phyloP scores from a whole-genome alignment of 1,140 invertebrate genomes.

The Papilio dardanus region DNA sequence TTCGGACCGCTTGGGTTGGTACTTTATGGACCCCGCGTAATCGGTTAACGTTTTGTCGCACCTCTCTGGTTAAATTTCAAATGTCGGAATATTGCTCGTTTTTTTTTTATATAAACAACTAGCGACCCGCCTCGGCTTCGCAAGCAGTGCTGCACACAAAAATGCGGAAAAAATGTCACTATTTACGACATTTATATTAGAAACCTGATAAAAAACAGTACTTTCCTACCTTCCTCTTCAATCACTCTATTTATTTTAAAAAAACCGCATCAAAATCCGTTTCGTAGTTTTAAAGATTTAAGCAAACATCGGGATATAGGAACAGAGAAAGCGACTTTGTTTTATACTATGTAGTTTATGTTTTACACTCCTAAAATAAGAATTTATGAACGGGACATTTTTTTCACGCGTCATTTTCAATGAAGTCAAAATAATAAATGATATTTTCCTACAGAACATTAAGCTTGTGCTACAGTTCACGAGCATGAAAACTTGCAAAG shows the following conservation, averaged over 20 bases:
- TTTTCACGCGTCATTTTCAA: neutral
- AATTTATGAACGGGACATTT: slow-evolving; percentile 8
- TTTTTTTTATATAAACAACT: too few species aligned
- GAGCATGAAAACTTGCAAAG: slow-evolving; percentile 25
- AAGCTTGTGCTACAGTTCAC: slow-evolving; percentile 20
- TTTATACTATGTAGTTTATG: too few species aligned
- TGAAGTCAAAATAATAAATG: slow-evolving; percentile 21
- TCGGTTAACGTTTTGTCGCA: slow-evolving; percentile 5
- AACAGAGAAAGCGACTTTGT: too few species aligned
- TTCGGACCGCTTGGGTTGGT: slow-evolving; percentile 3
- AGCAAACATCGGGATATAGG: too few species aligned
- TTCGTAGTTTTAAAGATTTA: too few species aligned
- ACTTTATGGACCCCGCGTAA: slow-evolving; percentile 3
- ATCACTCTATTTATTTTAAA: too few species aligned
- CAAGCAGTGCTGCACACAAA: too few species aligned
- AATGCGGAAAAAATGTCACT: neutral
- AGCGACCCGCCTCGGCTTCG: too few species aligned
- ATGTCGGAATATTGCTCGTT: neutral
- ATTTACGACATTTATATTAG: too few species aligned
- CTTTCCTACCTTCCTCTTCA: too few species aligned
- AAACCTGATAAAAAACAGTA: too few species aligned
- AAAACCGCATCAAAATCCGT: too few species aligned
- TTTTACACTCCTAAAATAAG: neutral
- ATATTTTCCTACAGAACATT: slow-evolving; percentile 25
- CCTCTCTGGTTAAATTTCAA: neutral